A percentile compares a stretch with the other conserved stretches of the same genome.
Conservation (phyloP, 2,888 invertebrate species). For the Rhynchonema sp. region DNA sequence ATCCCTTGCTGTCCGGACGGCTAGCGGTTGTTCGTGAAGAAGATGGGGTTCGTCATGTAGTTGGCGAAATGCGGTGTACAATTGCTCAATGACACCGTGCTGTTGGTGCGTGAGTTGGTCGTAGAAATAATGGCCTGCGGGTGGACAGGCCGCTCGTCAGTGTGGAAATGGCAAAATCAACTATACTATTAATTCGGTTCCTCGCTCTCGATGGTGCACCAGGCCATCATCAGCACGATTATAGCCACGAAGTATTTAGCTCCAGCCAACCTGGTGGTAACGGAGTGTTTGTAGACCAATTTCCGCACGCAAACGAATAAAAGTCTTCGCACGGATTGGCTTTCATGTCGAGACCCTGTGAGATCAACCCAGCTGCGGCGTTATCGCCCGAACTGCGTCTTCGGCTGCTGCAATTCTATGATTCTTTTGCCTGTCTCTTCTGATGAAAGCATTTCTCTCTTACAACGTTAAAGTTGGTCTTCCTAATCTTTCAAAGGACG, state of each 20-base stretch:
- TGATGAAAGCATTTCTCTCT: neutral
- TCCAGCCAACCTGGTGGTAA: neutral
- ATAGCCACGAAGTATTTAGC: neutral
- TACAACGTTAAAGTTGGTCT: neutral
- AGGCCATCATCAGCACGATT: too few species aligned
- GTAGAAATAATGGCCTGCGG: neutral
- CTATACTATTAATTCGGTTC: too few species aligned
- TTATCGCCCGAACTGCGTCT: too few species aligned
- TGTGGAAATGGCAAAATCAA: too few species aligned
- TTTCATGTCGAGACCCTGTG: neutral
- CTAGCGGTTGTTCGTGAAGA: neutral
- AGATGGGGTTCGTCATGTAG: neutral
- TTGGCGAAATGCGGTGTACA: neutral
- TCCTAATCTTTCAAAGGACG: neutral
- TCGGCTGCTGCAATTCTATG: too few species aligned
- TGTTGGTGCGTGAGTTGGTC: neutral
- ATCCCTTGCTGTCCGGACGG: neutral
- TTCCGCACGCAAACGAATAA: neutral
- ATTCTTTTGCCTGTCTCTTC: neutral
- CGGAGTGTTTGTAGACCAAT: neutral
- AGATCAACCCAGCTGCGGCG: neutral
- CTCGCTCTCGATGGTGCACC: too few species aligned
- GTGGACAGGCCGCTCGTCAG: too few species aligned
- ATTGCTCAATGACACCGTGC: neutral
- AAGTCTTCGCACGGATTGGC: neutral